Percentiles rank a stretch among this genome's conserved stretches.
Evolutionary conservation across 2,888 invertebrate species (phyloP).

Genomic region (Tetheella fluctuosa): DNA sequence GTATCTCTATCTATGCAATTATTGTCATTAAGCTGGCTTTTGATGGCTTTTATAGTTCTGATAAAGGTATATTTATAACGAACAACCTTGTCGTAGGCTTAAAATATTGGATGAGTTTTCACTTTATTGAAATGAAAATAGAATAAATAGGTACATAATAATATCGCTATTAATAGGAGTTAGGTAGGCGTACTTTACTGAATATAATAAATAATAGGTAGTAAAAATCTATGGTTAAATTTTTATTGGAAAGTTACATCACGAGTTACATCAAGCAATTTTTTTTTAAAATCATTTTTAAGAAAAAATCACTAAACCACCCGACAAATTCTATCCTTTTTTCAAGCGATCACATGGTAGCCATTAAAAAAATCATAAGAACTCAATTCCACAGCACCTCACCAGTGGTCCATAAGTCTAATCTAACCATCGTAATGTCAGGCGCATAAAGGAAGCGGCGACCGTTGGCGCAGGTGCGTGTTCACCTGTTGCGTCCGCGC

Average conservation of each 20-base stretch:
- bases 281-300: no score
- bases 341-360: not conserved
- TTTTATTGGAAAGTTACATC: no score
- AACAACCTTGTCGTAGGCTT: not conserved
- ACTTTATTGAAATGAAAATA: not conserved
- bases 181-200: no score
- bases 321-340: not conserved
- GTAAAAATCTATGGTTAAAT: no score
- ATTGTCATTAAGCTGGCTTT: not conserved
- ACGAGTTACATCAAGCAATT: no score
- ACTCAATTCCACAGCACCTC: conserved; percentile 17
- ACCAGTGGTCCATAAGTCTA: conserved; percentile 48
- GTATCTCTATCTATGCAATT: not conserved
- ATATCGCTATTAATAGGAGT: no score
- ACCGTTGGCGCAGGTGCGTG: conserved; percentile 77
- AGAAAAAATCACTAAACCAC: not conserved
- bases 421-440: conserved; percentile 76
- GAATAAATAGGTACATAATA: no score
- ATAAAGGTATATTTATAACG: not conserved
- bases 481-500: conserved; percentile 73
- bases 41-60: not conserved
- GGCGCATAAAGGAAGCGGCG: conserved; percentile 65
- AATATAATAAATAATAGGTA: no score
- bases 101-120: not conserved
- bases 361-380: not conserved